phyloP scores from a whole-genome alignment of 2,797 vertebrate genomes.

The Erethizon dorsatum region DNA sequence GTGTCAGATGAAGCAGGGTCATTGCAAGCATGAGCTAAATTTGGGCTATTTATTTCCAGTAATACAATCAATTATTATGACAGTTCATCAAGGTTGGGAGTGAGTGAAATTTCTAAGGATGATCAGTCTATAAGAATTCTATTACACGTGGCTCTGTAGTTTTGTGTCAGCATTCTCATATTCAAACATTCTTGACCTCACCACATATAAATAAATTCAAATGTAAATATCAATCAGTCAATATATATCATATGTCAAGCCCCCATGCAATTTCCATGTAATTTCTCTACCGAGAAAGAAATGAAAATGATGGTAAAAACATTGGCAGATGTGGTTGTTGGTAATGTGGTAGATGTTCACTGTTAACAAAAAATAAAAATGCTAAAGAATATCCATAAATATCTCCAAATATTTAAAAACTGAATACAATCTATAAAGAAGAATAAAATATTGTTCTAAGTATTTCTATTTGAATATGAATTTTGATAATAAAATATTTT shows the following conservation, averaged over 20 bases:
- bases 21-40: constrained; percentile 66
- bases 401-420: constrained; percentile 30
- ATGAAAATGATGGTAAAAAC: constrained; percentile 47
- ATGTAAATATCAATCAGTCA: constrained; percentile 24
- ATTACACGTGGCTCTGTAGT: constrained; percentile 40
- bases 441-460: background rate
- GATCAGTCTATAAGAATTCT: constrained; percentile 72
- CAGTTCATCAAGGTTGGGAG: constrained; percentile 74
- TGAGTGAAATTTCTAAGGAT: constrained; percentile 74
- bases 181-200: constrained; percentile 58
- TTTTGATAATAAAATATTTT: constrained; percentile 39
- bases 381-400: background rate
- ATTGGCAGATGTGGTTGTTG: background rate
- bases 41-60: constrained; percentile 80
- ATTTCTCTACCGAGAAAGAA: background rate
- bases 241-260: constrained; percentile 4
- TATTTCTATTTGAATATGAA: constrained; percentile 27
- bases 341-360: background rate
- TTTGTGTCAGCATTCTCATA: constrained; percentile 54
- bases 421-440: background rate
- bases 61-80: constrained; percentile 84
- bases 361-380: constrained; percentile 5
- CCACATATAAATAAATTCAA: constrained; percentile 57
- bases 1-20: constrained; percentile 71
- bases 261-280: background rate